Base-by-base conservation (phyloP, 1,140 invertebrate species). In the Medauroidea extradentata region DNA sequence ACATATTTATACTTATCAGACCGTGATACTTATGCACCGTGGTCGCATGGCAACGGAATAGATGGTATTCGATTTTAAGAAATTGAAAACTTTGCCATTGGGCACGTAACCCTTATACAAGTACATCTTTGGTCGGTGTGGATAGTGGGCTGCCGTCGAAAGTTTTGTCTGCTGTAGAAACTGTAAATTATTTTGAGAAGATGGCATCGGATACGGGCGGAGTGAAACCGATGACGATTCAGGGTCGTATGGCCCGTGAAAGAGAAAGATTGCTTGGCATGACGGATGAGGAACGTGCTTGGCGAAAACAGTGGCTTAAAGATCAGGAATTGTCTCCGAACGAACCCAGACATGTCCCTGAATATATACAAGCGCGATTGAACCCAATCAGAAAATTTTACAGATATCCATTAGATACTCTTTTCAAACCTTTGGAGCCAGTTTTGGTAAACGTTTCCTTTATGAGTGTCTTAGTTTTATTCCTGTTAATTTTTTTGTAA, bases 381-480 rank as follows among this genome's bases (percentile, higher is more conserved):
- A 94, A 94, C 73, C 85, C 88, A 8, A 86, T 95, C 57, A 82
- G 89, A 65, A 79, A 91, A 61, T 75, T 87, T 48, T 92, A 91
- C 65, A 81, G 82, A 55, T 77, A 72, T 19, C 91, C 92, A 0
- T 71, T 91, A 61, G 82, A 93, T 71, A 69, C 72, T 43, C 25
- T 92, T 0, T 71, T 73, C 42, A 59, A 62, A 7, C 60, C 68
- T n/a, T 62, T 92, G 9, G 66, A 65, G 27, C 82, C 83, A n/a
- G 25, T 77, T 27, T 54, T 90, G 73, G 87, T 89, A 78, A 77
- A 74, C n/a, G 61, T 41, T n/a, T 57, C 25, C 48, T 53, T n/a
- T n/a, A n/a, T n/a, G n/a, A n/a, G n/a, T n/a, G n/a, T n/a, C n/a
- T n/a, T n/a, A n/a, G n/a, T n/a, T n/a, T n/a, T n/a, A n/a, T n/a